Conservation (phyloP, 2,113 vertebrate species). For the Marmota flaviventris region DNA sequence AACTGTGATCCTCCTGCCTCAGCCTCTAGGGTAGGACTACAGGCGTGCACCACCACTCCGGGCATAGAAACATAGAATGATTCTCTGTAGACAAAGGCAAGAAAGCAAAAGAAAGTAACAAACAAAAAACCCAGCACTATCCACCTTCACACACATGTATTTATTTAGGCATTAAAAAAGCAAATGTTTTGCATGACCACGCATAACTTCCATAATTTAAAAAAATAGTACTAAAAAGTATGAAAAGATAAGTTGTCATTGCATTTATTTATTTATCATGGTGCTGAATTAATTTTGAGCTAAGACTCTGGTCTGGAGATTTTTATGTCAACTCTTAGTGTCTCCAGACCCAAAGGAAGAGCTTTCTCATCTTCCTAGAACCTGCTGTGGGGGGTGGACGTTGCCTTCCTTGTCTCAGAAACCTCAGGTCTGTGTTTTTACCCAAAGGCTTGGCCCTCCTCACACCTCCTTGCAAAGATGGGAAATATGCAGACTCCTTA, state of each 20-base stretch:
- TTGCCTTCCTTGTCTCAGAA: not conserved
- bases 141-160: not conserved
- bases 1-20: too few species aligned
- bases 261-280: not conserved
- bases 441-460: not conserved
- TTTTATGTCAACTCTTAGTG: too few species aligned
- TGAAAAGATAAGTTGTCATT: not conserved
- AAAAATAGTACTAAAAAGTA: not conserved
- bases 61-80: too few species aligned
- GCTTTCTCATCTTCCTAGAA: not conserved
- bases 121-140: not conserved
- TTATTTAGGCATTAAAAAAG: not conserved
- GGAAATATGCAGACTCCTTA: not conserved
- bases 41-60: too few species aligned
- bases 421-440: not conserved
- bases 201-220: not conserved
- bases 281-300: not conserved
- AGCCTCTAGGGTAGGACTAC: too few species aligned
- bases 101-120: not conserved
- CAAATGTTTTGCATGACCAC: not conserved
- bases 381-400: fast-evolving
- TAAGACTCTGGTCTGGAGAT: not conserved
- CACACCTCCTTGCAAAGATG: not conserved
- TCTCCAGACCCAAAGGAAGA: not conserved
- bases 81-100: not conserved